A percentile compares a stretch with the other conserved stretches of the same genome.
phyloP scores from a whole-genome alignment of 1,140 invertebrate genomes.

The Bombus superbus region DNA sequence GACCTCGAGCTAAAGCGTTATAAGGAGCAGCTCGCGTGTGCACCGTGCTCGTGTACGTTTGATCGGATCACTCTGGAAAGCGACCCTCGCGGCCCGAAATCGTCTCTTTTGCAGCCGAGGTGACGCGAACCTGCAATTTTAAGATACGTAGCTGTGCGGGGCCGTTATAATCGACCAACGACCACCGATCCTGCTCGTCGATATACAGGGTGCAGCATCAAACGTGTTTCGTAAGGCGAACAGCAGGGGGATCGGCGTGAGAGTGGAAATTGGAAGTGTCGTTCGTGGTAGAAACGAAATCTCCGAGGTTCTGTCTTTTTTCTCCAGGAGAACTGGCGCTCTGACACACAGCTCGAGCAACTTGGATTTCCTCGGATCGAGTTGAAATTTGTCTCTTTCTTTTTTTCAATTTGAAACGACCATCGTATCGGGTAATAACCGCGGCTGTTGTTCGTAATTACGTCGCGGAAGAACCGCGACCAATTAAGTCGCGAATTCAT shows the following conservation, averaged over 20 bases:
- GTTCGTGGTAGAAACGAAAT: too few species aligned
- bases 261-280: neutral
- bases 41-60: neutral
- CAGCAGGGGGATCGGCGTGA: neutral
- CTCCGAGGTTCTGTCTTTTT: too few species aligned
- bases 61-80: conserved; percentile 29
- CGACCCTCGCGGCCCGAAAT: conserved; percentile 29
- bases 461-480: fast-evolving
- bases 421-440: too few species aligned
- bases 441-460: too few species aligned
- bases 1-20: conserved; percentile 21
- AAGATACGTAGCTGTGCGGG: conserved; percentile 72
- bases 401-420: too few species aligned
- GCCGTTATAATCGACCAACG: conserved; percentile 51
- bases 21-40: conserved; percentile 8
- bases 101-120: conserved; percentile 59
- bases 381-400: too few species aligned
- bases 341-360: too few species aligned
- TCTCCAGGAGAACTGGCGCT: too few species aligned
- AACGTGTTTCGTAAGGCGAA: neutral
- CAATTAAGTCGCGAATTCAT: too few species aligned
- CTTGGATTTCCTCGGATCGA: too few species aligned
- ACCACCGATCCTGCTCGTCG: neutral
- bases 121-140: conserved; percentile 77
- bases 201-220: neutral